Conservation (phyloP, 2,888 invertebrate species). For the Sphaerophoria taeniata region DNA sequence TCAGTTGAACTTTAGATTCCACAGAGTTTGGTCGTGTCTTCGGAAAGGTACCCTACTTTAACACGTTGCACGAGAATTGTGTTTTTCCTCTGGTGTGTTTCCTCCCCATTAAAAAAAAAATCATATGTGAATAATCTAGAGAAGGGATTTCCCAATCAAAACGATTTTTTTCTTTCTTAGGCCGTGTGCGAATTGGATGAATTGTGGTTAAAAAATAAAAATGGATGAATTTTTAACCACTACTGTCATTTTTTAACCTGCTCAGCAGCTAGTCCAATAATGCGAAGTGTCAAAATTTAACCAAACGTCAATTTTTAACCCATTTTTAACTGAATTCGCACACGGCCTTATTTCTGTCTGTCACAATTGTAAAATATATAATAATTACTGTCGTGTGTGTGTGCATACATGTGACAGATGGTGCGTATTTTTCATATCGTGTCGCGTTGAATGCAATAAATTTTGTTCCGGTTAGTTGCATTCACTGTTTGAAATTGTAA, state of each 20-base stretch:
- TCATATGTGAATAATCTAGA: conserved; percentile 24
- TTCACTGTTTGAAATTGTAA: conserved; percentile 36
- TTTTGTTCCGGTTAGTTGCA: conserved; percentile 67
- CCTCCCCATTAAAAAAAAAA: neutral
- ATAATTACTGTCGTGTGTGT: conserved; percentile 32
- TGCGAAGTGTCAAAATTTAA: no score
- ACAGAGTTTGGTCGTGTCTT: conserved; percentile 70
- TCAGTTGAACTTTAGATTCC: conserved; percentile 74
- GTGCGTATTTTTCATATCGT: conserved; percentile 61
- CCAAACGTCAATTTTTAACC: no score
- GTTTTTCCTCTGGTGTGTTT: neutral
- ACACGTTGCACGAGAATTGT: conserved; percentile 43
- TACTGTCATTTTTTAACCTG: no score
- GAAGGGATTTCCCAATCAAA: conserved; percentile 71
- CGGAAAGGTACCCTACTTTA: neutral
- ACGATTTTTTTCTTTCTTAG: conserved; percentile 45
- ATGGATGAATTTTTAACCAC: no score
- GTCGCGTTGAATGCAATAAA: conserved; percentile 48
- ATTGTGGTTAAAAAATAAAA: no score
- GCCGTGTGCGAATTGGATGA: no score
- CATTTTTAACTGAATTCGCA: no score
- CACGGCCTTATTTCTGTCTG: conserved; percentile 52
- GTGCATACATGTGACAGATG: conserved; percentile 68
- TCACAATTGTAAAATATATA: conserved; percentile 28
- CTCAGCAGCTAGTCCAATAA: no score